Conservation (phyloP, 2,113 vertebrate species). For the Stegostoma tigrinum region DNA sequence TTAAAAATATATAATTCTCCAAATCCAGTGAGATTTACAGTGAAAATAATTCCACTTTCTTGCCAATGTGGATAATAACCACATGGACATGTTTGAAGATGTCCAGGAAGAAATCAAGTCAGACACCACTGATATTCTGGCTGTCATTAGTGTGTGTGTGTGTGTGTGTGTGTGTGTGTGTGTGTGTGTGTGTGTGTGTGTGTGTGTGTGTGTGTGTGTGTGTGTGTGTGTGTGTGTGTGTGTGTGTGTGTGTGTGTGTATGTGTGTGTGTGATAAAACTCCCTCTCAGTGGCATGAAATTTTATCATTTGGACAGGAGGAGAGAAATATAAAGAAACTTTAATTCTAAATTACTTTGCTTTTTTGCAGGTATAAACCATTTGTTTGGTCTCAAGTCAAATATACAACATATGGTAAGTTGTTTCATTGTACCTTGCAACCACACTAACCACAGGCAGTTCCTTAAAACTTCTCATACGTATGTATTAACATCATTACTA, state of each 20-base stretch:
- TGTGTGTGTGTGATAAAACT: background rate
- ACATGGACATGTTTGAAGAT: background rate
- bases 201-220: too few species aligned
- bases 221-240: background rate
- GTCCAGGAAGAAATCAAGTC: background rate
- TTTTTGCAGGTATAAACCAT: background rate
- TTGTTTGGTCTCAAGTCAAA: background rate
- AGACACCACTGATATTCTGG: background rate
- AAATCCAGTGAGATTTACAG: background rate
- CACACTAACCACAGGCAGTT: background rate
- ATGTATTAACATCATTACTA: background rate
- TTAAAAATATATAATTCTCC: background rate
- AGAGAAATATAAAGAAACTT: background rate
- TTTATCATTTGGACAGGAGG: background rate
- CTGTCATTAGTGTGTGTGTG: background rate
- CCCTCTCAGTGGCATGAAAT: background rate
- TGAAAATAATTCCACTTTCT: constrained; percentile 27
- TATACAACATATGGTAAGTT: background rate
- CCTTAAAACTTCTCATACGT: background rate
- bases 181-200: background rate
- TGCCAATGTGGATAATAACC: constrained; percentile 15
- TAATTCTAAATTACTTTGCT: background rate
- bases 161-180: too few species aligned
- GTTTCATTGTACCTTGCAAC: background rate
- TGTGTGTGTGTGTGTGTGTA: too few species aligned